These are phyloP conservation scores for Decapterus maruadsi DNA, from an alignment of 2,797 vertebrate species.

Conservation along the genomic window DNA sequence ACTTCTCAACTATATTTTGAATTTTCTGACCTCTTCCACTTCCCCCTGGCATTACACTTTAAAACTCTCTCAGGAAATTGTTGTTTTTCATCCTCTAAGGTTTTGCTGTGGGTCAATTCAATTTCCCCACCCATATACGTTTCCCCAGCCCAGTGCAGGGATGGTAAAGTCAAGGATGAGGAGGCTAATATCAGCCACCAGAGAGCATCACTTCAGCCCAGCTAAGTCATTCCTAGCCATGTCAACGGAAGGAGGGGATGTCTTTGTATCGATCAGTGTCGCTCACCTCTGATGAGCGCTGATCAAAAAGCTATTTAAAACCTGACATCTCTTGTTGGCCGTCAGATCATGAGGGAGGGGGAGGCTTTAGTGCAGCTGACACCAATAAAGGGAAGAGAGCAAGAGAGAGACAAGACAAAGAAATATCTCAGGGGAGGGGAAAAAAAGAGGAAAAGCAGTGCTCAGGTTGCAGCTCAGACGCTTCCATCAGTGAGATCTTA, in stretches of 20 bases:
- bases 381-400: slow-evolving; percentile 24
- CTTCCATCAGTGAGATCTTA: slow-evolving; percentile 25
- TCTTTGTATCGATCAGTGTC: slow-evolving; percentile 62
- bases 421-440: slow-evolving; percentile 11
- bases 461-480: slow-evolving; percentile 25
- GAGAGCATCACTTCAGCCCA: slow-evolving; percentile 39
- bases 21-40: slow-evolving; percentile 21
- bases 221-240: slow-evolving; percentile 45
- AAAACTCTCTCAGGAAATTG: slow-evolving; percentile 29
- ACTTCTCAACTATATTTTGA: slow-evolving; percentile 14
- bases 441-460: slow-evolving; percentile 3
- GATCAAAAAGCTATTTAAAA: slow-evolving; percentile 72
- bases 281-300: slow-evolving; percentile 64
- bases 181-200: slow-evolving; percentile 37
- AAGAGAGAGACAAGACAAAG: slow-evolving; percentile 17
- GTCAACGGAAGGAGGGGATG: slow-evolving; percentile 49
- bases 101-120: slow-evolving; percentile 51
- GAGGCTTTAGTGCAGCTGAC: slow-evolving; percentile 21
- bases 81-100: slow-evolving; percentile 36
- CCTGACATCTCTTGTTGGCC: slow-evolving; percentile 47
- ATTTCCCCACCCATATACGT: slow-evolving; percentile 35
- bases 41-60: slow-evolving; percentile 12
- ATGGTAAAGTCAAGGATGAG: slow-evolving; percentile 42
- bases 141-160: slow-evolving; percentile 11
- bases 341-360: slow-evolving; percentile 28